Percentiles rank a stretch among this genome's conserved stretches.
phyloP scores from a whole-genome alignment of 2,113 vertebrate species.

The Sander vitreus region DNA sequence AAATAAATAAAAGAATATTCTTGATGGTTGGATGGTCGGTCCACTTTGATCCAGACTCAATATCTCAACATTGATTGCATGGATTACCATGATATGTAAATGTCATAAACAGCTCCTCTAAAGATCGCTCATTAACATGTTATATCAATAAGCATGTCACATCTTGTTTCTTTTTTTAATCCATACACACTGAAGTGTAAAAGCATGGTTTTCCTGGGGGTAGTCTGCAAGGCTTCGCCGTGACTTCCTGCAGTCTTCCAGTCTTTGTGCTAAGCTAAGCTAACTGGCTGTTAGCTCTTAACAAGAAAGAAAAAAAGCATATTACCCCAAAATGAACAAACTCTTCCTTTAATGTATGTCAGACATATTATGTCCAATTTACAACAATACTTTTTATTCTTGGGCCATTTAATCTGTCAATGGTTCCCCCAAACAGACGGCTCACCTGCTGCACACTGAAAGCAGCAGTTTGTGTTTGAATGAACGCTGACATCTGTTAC shows the following conservation, averaged over 20 bases:
- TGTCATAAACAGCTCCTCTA: not conserved
- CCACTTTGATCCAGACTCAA: not conserved
- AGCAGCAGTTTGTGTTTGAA: constrained; percentile 9
- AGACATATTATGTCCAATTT: not conserved
- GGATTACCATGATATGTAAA: not conserved
- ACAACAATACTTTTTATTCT: not conserved
- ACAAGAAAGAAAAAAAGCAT: not conserved
- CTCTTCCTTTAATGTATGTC: not conserved
- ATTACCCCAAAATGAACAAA: not conserved
- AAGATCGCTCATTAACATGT: not conserved
- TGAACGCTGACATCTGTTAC: constrained; percentile 10
- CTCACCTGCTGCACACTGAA: not conserved
- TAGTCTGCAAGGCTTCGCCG: not conserved
- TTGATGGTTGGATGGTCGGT: too few species aligned
- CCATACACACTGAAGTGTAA: not conserved
- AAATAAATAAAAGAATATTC: too few species aligned
- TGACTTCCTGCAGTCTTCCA: not conserved
- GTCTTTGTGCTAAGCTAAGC: not conserved
- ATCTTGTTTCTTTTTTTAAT: not conserved
- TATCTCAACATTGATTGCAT: not conserved
- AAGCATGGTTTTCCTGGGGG: not conserved
- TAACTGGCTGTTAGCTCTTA: not conserved
- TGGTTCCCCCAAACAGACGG: not conserved
- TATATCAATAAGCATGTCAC: not conserved
- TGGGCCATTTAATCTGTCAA: not conserved